Base-by-base conservation (phyloP, 92 coral and sea anemone genomes). In the Phenganax stokvisi region DNA sequence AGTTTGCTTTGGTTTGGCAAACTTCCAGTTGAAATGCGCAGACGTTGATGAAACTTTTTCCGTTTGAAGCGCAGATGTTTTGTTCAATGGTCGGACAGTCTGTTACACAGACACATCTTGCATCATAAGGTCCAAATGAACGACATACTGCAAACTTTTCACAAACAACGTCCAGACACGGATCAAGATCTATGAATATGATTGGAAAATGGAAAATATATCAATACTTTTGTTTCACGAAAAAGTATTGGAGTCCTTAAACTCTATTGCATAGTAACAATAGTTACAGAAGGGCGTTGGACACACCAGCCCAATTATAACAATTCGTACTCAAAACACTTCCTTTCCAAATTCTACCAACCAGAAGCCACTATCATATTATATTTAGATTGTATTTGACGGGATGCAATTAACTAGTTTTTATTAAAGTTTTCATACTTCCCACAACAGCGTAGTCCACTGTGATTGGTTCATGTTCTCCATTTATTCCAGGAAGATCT, bases 11-110 rank as follows among this genome's bases (percentile, higher is more conserved):
- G 16, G 65, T 25, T 8, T 54, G 68, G 52, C 91, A 88, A 27
- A 83, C 60, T 30, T 83, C 91, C 70, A 71, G 85, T 47, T 78
- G 71, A 74, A 77, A 85, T 55, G 82, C 30, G 77, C 91, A 88
- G 52, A 77, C 72, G 59, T 88, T 88, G 81, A 81, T 88, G 51
- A 59, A 85, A 13, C 86, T 68, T 17, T 84, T 79, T 57, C 90
- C 90, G 31, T 88, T 88, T 15, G 90, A 88, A 27, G 88, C 86
- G 54, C 90, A 88, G 11, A 88, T 76, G 44, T 88, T 88, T 56
- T 85, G 89, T 79, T 88, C 83, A 51, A 58, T 80, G 20, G 90
- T 74, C 16, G 90, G 90, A 61, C 90, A 88, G 37, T 64, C 67
- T n/a, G 79, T 82, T 4, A 54, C 27, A 51, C 85, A 80, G 12